Conservation (phyloP, 2,113 vertebrate species). For the Tachuris rubrigastra region DNA sequence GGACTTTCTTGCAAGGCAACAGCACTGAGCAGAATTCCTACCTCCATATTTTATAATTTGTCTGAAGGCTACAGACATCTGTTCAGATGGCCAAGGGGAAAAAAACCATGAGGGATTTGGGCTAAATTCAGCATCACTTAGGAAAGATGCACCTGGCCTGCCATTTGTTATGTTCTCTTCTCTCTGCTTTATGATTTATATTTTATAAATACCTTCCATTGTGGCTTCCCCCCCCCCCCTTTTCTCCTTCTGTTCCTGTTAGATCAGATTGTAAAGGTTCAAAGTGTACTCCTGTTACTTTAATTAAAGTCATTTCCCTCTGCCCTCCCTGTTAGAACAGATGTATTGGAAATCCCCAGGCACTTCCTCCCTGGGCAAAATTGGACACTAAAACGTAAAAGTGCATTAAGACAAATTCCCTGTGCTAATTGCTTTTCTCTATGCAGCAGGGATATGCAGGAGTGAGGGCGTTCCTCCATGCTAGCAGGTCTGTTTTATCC, state of each 20-base stretch:
- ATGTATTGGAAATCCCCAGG: constrained; percentile 46
- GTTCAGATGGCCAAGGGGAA: constrained; percentile 13
- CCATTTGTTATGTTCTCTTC: constrained; percentile 52
- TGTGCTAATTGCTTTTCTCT: not conserved
- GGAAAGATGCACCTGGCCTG: constrained; percentile 49
- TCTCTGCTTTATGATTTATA: constrained; percentile 47
- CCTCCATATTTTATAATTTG: constrained; percentile 52
- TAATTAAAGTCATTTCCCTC: constrained; percentile 55
- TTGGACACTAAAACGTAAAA: not conserved
- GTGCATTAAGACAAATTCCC: constrained; percentile 22
- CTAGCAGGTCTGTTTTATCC: not conserved
- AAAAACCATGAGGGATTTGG: constrained; percentile 40
- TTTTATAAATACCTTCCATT: constrained; percentile 46
- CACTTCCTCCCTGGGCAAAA: not conserved
- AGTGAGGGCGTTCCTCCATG: not conserved
- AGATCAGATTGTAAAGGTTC: constrained; percentile 52
- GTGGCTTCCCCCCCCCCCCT: not conserved
- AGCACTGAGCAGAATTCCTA: not conserved
- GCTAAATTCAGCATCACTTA: constrained; percentile 60
- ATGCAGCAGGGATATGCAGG: not conserved
- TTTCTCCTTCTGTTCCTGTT: constrained; percentile 45
- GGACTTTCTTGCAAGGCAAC: not conserved
- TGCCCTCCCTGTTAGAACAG: constrained; percentile 14
- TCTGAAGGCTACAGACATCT: constrained; percentile 57
- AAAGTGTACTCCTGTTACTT: constrained; percentile 41